A percentile compares a stretch with the other conserved stretches of the same genome.
These are phyloP conservation scores for Spodoptera exigua DNA, from an alignment of 2,888 invertebrate genomes.

Conservation along the genomic window DNA sequence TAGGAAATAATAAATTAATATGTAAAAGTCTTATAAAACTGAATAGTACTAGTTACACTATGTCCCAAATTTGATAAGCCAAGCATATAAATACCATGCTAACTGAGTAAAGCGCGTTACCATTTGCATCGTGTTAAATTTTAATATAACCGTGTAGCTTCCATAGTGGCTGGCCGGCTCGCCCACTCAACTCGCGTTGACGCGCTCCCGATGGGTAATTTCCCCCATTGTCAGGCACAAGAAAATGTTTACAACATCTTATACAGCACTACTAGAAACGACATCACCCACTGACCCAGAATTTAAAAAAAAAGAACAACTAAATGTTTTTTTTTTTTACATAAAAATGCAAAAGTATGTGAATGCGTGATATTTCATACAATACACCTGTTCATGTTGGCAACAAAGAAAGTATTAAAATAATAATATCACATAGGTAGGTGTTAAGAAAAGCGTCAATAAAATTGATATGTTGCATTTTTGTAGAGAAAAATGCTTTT, in stretches of 20 bases:
- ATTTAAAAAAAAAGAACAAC: constrained; percentile 13
- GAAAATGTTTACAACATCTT: constrained; percentile 72
- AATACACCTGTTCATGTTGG: constrained; percentile 48
- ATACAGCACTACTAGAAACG: constrained; percentile 46
- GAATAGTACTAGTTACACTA: no score
- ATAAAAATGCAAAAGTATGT: constrained; percentile 31
- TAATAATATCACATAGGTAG: constrained; percentile 44
- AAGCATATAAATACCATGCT: no score
- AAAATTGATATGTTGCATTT: constrained; percentile 47
- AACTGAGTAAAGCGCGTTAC: no score
- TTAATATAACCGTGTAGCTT: constrained; percentile 45
- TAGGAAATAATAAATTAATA: no score
- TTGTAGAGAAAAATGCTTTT: constrained; percentile 32
- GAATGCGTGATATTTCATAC: constrained; percentile 37
- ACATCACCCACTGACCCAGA: constrained; percentile 43
- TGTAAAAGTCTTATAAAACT: no score
- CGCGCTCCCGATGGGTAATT: constrained; percentile 85
- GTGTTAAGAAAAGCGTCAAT: constrained; percentile 43
- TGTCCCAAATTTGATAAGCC: no score
- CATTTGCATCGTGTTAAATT: constrained; percentile 7
- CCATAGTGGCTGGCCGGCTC: constrained; percentile 60
- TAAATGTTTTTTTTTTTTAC: constrained; percentile 15
- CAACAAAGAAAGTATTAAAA: constrained; percentile 49
- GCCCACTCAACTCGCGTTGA: constrained; percentile 74
- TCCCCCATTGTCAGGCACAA: constrained; percentile 85